Conservation (phyloP, 2,888 invertebrate genomes). For the Lamellibrachia columna region DNA sequence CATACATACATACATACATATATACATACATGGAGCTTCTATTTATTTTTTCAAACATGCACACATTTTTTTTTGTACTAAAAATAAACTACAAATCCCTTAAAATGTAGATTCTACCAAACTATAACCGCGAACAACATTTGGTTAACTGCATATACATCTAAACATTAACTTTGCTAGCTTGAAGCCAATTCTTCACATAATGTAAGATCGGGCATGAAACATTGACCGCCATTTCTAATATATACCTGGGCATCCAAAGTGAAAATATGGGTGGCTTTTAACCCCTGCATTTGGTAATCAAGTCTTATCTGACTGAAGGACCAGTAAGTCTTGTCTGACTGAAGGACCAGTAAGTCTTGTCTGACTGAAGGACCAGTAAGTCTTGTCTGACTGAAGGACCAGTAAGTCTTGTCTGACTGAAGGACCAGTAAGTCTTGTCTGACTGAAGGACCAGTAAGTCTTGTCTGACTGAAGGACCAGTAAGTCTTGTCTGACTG, state of each 20-base stretch:
- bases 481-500: background rate
- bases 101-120: background rate
- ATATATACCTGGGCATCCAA: background rate
- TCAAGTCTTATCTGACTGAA: background rate
- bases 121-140: background rate
- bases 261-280: background rate
- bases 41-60: too few species aligned
- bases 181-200: background rate
- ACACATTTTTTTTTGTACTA: too few species aligned
- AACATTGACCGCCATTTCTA: background rate
- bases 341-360: background rate
- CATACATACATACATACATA: too few species aligned
- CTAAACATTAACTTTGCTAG: background rate
- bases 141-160: background rate
- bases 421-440: background rate
- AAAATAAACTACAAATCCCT: too few species aligned
- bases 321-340: background rate
- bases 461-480: background rate
- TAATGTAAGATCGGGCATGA: background rate
- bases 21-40: too few species aligned
- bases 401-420: background rate
- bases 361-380: background rate
- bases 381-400: too few species aligned
- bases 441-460: background rate
- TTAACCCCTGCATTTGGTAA: slow-evolving; percentile 2